Evolutionary conservation across 2,888 invertebrate genomes (phyloP).

Genomic region (Sclerodermus sp.): DNA sequence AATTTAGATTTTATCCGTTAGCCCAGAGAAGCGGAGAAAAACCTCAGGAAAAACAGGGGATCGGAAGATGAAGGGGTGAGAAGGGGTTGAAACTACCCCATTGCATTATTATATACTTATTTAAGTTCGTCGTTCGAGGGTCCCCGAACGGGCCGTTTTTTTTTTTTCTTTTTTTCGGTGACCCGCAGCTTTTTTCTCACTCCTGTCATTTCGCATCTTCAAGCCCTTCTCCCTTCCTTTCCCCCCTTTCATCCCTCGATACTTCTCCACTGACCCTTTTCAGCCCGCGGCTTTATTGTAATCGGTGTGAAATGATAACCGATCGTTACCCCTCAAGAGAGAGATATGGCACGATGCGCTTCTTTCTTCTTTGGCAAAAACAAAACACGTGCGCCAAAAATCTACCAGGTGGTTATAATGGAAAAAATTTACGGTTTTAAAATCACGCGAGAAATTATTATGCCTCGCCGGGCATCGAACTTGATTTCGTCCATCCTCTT

Average conservation of each 20-base stretch:
- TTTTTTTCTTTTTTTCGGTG: no score
- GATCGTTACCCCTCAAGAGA: conserved; percentile 38
- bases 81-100: conserved; percentile 30
- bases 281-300: conserved; percentile 45
- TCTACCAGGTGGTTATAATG: conserved; percentile 31
- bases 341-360: conserved; percentile 32
- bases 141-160: conserved; percentile 41
- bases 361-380: conserved; percentile 43
- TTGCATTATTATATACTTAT: conserved; percentile 58
- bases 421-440: conserved; percentile 58
- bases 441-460: conserved; percentile 58
- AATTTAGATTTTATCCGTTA: conserved; percentile 59
- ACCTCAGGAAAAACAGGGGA: conserved; percentile 14
- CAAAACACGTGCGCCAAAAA: conserved; percentile 14
- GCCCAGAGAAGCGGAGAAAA: conserved; percentile 26
- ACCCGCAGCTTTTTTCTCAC: conserved; percentile 18
- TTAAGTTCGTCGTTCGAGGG: conserved; percentile 41
- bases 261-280: conserved; percentile 2
- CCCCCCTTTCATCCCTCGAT: background rate
- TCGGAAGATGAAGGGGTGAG: conserved; percentile 6
- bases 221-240: conserved; percentile 6
- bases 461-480: conserved; percentile 22
- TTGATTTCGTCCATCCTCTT: conserved; percentile 2
- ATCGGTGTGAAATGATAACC: conserved; percentile 59
- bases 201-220: no score